phyloP scores from a whole-genome alignment of 92 coral and sea anemone genomes.

The Zoanthus gigantus region DNA sequence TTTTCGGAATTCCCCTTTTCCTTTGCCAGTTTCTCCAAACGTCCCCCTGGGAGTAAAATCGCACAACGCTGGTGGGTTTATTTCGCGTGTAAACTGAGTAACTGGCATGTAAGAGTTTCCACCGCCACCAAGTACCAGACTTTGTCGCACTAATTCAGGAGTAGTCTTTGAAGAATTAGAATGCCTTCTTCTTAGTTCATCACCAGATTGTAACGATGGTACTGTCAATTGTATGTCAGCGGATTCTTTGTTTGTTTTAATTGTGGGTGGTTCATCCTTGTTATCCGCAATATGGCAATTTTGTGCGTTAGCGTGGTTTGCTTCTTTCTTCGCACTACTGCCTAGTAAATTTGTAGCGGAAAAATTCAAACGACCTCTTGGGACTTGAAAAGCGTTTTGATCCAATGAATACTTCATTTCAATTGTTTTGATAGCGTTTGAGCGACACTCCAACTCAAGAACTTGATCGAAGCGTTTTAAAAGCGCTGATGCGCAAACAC shows the following conservation, averaged over 20 bases:
- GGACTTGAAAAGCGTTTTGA: conserved; percentile 29
- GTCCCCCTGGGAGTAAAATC: conserved; percentile 35
- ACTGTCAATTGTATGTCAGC: conserved; percentile 4
- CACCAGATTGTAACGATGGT: neutral
- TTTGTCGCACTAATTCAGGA: conserved; percentile 22
- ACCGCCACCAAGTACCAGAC: conserved; percentile 17
- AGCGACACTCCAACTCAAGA: conserved; percentile 8
- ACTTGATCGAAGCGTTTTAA: conserved; percentile 37
- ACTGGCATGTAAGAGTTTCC: neutral
- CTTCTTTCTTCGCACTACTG: neutral
- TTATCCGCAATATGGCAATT: neutral
- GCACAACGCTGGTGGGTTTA: conserved; percentile 26
- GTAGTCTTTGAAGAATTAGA: neutral
- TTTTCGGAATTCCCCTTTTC: conserved; percentile 37
- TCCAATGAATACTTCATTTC: conserved; percentile 31
- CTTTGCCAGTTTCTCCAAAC: conserved; percentile 40
- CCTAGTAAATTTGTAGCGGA: neutral
- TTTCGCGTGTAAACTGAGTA: conserved; percentile 13
- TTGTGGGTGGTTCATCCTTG: neutral
- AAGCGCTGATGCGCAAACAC: neutral
- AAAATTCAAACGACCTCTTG: neutral
- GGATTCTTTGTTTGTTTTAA: neutral
- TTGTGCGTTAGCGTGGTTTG: neutral
- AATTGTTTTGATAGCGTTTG: conserved; percentile 16
- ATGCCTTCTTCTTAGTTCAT: neutral